phyloP scores from a whole-genome alignment of 2,797 vertebrate species.

The Hydrolagus colliei region DNA sequence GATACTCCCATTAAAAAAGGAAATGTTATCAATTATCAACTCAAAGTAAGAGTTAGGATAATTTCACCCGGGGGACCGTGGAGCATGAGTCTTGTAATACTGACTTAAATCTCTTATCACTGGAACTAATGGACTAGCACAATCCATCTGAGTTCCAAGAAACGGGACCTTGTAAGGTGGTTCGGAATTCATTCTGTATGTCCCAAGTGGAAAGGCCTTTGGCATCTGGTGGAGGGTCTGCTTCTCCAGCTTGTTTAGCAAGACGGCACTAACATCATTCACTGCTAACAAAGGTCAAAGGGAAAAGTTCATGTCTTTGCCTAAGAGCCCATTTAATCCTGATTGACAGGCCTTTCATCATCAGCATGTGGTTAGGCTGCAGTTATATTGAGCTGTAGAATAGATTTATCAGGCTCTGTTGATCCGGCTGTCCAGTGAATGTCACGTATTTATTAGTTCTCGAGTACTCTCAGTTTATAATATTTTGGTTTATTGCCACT shows the following conservation, averaged over 20 bases:
- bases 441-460: constrained; percentile 40
- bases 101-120: constrained; percentile 39
- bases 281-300: constrained; percentile 42
- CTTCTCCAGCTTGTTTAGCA: constrained; percentile 45
- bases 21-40: constrained; percentile 32
- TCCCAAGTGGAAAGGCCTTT: constrained; percentile 44
- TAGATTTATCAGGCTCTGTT: constrained; percentile 48
- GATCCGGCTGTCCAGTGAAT: constrained; percentile 42
- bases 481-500: constrained; percentile 16
- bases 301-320: constrained; percentile 43
- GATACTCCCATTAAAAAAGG: constrained; percentile 16
- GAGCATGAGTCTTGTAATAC: constrained; percentile 38
- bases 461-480: constrained; percentile 32
- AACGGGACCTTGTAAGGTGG: constrained; percentile 47
- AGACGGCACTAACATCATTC: constrained; percentile 39
- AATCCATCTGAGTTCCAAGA: constrained; percentile 28
- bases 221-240: constrained; percentile 47
- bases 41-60: constrained; percentile 25
- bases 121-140: constrained; percentile 58
- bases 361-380: constrained; percentile 40
- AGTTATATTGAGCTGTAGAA: constrained; percentile 33
- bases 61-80: constrained; percentile 34
- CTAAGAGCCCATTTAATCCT: constrained; percentile 38
- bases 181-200: constrained; percentile 54
- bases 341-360: constrained; percentile 40